Evolutionary conservation across 1,140 invertebrate species (phyloP), one percentile per base, ranked within the genome.

Genomic region (Leptinotarsa undecemlineata): DNA sequence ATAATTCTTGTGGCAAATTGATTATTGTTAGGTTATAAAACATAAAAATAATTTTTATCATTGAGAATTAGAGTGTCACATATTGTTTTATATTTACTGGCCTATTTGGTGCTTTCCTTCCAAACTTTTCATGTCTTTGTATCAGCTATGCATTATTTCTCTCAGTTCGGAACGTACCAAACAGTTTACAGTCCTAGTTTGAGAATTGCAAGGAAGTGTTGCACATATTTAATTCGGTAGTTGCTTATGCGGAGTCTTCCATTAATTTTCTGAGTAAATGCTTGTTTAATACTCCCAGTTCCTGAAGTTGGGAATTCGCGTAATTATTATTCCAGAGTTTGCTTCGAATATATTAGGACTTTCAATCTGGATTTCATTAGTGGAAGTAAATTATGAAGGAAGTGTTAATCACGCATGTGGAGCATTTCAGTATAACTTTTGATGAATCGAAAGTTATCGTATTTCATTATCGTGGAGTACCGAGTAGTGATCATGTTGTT

Each of bases 241-340:
- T 57, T 57, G 51, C 51, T 57, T 57, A 57, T 57, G 51, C 51
- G 17, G 51, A 57, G 8, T 57, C 51, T 57, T 57, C 51, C 51
- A 57, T 57, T 57, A 57, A 57, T 57, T 57, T 57, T 57, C 51
- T n/a, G 51, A 57, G 51, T 15, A 57, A 57, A 57, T 57, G 51
- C 51, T 57, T 57, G 51, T 57, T 57, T 57, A 57, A 57, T 57
- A 57, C 51, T 57, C 15, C 51, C n/a, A 57, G 51, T 57, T 57
- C n/a, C 0, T 17, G 17, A 19, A 57, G 51, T 57, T 57, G 51
- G 51, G 8, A 57, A 57, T 57, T 57, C 51, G 51, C 1, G 51
- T 57, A 57, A n/a, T 57, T 57, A 57, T 57, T 57, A 57, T 57
- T 15, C 51, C 17, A 4, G 15, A 57, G 51, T 57, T 57, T 57